A percentile compares a stretch with the other conserved stretches of the same genome.
phyloP scores from a whole-genome alignment of 2,113 vertebrate genomes.

The Pitta sordida region DNA sequence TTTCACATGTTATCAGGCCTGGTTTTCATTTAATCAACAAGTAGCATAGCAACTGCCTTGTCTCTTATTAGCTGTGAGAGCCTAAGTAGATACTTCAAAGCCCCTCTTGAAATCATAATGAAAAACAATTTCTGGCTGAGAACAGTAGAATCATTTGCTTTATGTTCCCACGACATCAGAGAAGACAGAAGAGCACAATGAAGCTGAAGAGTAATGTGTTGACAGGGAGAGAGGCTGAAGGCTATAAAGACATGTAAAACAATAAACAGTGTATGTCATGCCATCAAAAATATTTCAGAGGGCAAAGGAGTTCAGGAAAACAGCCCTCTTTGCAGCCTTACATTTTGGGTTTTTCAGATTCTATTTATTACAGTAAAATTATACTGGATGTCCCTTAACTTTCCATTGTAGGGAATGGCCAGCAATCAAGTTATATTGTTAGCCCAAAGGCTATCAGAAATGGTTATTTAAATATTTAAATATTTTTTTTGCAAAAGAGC shows the following conservation, averaged over 20 bases:
- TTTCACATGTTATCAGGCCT: conserved; percentile 55
- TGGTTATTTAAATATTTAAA: neutral
- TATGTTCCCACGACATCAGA: conserved; percentile 53
- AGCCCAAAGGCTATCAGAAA: neutral
- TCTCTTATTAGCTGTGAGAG: conserved; percentile 41
- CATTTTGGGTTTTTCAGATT: neutral
- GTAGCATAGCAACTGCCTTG: conserved; percentile 52
- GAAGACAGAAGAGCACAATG: conserved; percentile 14
- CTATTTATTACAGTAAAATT: neutral
- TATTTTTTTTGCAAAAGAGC: neutral
- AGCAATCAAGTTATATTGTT: neutral
- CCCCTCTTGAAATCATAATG: conserved; percentile 63
- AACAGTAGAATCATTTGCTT: conserved; percentile 38
- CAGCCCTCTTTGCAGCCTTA: neutral
- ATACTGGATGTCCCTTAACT: neutral
- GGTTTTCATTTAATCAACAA: conserved; percentile 66
- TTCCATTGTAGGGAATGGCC: neutral
- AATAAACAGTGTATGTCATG: conserved; percentile 31
- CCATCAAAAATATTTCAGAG: conserved; percentile 33
- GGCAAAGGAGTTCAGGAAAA: conserved; percentile 11
- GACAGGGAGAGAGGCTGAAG: conserved; percentile 43
- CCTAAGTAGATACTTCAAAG: conserved; percentile 60
- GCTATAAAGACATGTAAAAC: conserved; percentile 37
- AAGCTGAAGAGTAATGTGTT: conserved; percentile 38
- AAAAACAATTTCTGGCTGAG: conserved; percentile 58